These are phyloP conservation scores for Corythoichthys haematopterus DNA, from an alignment of 2,113 vertebrate genomes.

Conservation along the genomic window DNA sequence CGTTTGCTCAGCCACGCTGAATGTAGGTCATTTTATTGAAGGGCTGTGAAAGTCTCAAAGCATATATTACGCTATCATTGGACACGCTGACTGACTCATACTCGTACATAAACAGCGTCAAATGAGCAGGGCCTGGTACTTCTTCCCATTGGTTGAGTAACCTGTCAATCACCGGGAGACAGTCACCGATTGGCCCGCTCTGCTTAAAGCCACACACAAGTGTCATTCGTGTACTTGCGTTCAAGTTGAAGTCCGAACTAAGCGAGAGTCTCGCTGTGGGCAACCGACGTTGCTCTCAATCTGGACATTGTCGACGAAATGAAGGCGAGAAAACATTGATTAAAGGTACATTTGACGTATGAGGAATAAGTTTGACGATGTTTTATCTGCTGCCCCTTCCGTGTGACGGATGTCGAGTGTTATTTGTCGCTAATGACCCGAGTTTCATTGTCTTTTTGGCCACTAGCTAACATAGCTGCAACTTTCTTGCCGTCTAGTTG, in stretches of 20 bases:
- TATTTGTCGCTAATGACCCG: background rate
- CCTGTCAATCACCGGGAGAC: slow-evolving; percentile 1
- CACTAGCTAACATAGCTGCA: slow-evolving; percentile 16
- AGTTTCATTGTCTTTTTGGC: slow-evolving; percentile 41
- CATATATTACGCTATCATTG: background rate
- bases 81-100: background rate
- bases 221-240: slow-evolving; percentile 52
- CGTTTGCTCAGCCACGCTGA: background rate
- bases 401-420: background rate
- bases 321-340: slow-evolving; percentile 30
- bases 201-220: slow-evolving; percentile 36
- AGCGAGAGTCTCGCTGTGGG: slow-evolving; percentile 3
- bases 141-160: slow-evolving; percentile 19
- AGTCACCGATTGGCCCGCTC: slow-evolving; percentile 40
- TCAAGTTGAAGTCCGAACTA: slow-evolving; percentile 31
- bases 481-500: background rate
- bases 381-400: background rate
- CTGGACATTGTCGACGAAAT: slow-evolving; percentile 27
- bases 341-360: slow-evolving; percentile 24
- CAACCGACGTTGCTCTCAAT: slow-evolving; percentile 20
- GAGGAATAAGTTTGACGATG: background rate
- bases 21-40: background rate
- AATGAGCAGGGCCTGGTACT: background rate
- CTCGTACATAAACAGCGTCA: background rate
- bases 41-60: background rate